Base-by-base conservation (phyloP, 2,888 invertebrate genomes). In the Tenthredo notha region DNA sequence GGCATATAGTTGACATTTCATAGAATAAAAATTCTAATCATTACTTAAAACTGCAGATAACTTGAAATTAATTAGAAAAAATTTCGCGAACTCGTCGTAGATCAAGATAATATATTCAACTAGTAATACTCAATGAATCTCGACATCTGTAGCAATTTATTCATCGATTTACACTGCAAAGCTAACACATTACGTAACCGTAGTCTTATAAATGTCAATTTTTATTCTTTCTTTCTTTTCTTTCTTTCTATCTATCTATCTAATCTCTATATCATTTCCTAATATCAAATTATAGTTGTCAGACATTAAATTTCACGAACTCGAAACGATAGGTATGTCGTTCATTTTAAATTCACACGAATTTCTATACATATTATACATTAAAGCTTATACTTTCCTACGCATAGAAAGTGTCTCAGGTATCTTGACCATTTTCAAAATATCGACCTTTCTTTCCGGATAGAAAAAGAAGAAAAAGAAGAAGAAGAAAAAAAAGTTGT, bases 1-100 rank as follows among this genome's bases (percentile, higher is more conserved):
- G 25, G 25, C 61, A 61, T 61, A 61, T 61, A 70, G 70, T 70
- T 70, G 70, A 70, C 70, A 70, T 70, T 70, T 70, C 37, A 2
- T 70, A 18, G 9, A 37, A 70, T 70, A 2, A 37, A 29, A 37
- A 70, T 33, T 37, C 70, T 15, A 15, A 6, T 7, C 12, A n/a
- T 33, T 67, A 15, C 67, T 33, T 6, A 29, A 67, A 33, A 29
- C 67, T 29, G 29, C 61, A 61, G 25, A 25, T 12, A 21, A 21
- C 25, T 61, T 61, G 0, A 61, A 61, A 61, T 25, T 61, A 25
- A 25, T 12, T 61, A 58, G 0, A 58, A 12, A 54, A 54, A 54
- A 54, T 5, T 54, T 6, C 18, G 6, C 7, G n/a, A 54, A 33
- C n/a, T 33, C 33, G 33, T 3, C 1, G 1, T 54, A n/a, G 1